Evolutionary conservation across 2,888 invertebrate genomes (phyloP), one percentile per base, ranked within the genome.

Genomic region (Cerastis leucographa): DNA sequence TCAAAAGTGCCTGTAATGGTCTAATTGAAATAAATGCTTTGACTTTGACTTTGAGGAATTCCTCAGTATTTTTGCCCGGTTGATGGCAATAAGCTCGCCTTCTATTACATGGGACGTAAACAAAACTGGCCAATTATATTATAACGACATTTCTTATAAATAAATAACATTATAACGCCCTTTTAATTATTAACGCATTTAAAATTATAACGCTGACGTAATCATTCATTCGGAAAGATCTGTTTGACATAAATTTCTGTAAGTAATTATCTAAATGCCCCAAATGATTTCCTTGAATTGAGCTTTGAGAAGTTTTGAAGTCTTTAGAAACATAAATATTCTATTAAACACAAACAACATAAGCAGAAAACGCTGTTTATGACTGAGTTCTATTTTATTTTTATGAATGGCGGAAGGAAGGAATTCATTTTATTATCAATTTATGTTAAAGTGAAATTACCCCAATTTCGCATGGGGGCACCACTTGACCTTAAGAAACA

Each of bases 271-370:
- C 42, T 12, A 35, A 78, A 65, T 46, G 19, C 17, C 14, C 8
- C 54, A 19, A 54, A 65, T 82, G 14, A 62, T 67, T 75, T 70
- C 66, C 35, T 61, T 25, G 51, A 75, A 70, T 62, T 4, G n/a
- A 46, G 51, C 54, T 62, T 54, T 66, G 40, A 71, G 35, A 73
- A 56, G 72, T 54, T 54, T 49, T 54, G 40, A 71, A 72, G n/a
- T 81, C 74, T 80, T 51, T 29, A 17, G 46, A 54, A 64, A 77
- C 72, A 42, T 56, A 80, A 80, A 64, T 54, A 49, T 80, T 80
- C 14, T 64, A 56, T 80, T 71, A 29, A 64, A 46, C 5, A 46
- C 54, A 42, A 71, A 80, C 54, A 64, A 40, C 62, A 46, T 54
- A 11, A 59, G 14, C 25, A 40, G 14, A 78, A 76, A 51, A 44